A percentile compares a stretch with the other conserved stretches of the same genome.
Evolutionary conservation across 2,888 invertebrate genomes (phyloP).

Genomic region (Autographa pulchrina): DNA sequence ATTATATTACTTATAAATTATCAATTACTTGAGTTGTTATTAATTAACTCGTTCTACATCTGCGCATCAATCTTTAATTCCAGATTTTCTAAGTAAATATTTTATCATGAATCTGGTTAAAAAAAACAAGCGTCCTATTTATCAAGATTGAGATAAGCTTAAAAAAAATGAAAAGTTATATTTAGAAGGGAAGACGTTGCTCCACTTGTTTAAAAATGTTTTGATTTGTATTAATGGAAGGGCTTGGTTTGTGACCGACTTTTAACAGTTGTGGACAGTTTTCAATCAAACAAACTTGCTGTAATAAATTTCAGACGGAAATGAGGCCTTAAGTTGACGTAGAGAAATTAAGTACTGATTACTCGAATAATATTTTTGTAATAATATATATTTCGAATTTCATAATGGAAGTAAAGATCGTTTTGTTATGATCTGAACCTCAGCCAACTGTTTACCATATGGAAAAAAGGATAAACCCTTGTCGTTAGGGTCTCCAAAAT

Average conservation of each 20-base stretch:
- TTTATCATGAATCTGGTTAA: constrained; percentile 20
- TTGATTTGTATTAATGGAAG: constrained; percentile 28
- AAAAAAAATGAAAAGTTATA: constrained; percentile 11
- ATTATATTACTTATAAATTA: constrained; percentile 16
- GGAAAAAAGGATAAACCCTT: constrained; percentile 1
- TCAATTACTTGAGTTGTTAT: constrained; percentile 36
- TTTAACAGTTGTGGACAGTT: constrained; percentile 24
- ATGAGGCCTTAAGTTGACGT: neutral
- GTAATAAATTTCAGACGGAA: constrained; percentile 2
- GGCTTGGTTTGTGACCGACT: constrained; percentile 29
- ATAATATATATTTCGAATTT: neutral
- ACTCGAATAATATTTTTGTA: neutral
- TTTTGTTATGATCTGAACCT: neutral
- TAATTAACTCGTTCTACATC: constrained; percentile 19
- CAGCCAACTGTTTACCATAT: neutral
- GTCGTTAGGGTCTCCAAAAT: neutral
- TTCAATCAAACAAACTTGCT: constrained; percentile 24
- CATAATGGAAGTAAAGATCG: neutral
- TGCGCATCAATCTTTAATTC: neutral
- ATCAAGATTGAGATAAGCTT: constrained; percentile 13
- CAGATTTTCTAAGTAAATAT: neutral
- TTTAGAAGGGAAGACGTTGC: constrained; percentile 16
- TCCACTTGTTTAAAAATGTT: constrained; percentile 19
- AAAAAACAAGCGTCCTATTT: constrained; percentile 16
- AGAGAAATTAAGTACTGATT: neutral